Evolutionary conservation across 2,797 vertebrate genomes (phyloP), one percentile per base, ranked within the genome.

Genomic region (Apogon talboti): DNA sequence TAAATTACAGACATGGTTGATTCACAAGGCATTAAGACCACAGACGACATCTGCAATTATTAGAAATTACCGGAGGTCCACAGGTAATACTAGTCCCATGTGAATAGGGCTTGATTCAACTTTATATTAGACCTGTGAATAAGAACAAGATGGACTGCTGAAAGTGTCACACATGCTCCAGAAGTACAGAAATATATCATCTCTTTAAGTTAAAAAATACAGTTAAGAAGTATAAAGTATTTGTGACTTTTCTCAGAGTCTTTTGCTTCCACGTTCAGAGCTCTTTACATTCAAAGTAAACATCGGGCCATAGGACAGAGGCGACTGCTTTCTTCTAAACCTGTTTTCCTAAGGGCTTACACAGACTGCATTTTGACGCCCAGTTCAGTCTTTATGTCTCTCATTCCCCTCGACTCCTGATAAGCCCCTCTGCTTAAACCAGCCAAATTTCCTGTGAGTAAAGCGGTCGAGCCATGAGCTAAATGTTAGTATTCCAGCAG

Each of bases 401-500:
- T 33, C 15, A 2, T 37, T 83, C 16, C 64, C 48, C 68, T 69
- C 40, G 7, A 65, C 52, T 71, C 72, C 33, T 48, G 73, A 88
- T 83, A 84, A 87, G 71, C 60, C 57, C 54, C 47, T 57, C 72
- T 82, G 81, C 82, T 79, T 82, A 79, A 81, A 85, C 74, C 79
- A 83, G 65, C 54, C 81, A 82, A 74, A 81, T 83, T 84, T 83
- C 78, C 79, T 84, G 77, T 45, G 6, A 68, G 64, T 81, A 47
- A 88, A 84, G 80, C 38, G 66, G 28, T 38, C 68, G 19, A 52
- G 68, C 80, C 70, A 19, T 78, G 44, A 83, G 81, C 86, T 89
- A 74, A 86, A 89, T 84, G 78, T 90, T 84, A 79, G 81, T 82
- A 88, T 92, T 87, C 81, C 76, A 80, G 72, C 59, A 71, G 12